Base-by-base conservation (phyloP, 2,797 vertebrate genomes). In the Pseudomugil gertrudae region DNA sequence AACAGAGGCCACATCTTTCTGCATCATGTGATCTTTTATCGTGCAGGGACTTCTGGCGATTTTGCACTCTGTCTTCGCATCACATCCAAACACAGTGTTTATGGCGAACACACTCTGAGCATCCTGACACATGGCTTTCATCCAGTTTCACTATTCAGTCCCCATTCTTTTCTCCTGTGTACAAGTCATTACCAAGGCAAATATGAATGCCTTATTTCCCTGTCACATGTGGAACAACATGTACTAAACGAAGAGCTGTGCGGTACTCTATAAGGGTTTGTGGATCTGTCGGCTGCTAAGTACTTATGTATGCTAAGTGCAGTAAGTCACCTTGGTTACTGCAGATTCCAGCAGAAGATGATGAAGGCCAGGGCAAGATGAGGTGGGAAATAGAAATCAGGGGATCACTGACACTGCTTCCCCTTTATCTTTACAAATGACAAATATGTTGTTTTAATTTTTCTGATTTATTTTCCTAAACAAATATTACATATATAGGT, bases 321-420 rank as follows among this genome's bases (percentile, higher is more conserved):
- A 88, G 47, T 63, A 69, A 81, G 89, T 93, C 91, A 93, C 91
- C 90, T 92, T 92, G 91, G 88, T 92, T 90, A 87, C 86, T 91
- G 91, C 89, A 92, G 89, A 90, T 87, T 85, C 75, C 70, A 87
- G 83, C 82, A 90, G 81, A 84, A 85, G 89, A 88, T 67, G 79
- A 81, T 79, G 80, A 83, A 85, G 87, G 63, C 84, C 85, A 92
- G 88, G 89, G 79, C 79, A 69, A 76, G 84, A 76, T 66, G 52
- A 77, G 78, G 81, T 78, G 79, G 74, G 73, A 65, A 64, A 80
- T n/a, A 17, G 21, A 63, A 65, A 48, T 13, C 38, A 23, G 62
- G 52, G 81, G 80, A 84, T 87, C 80, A 80, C 36, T 70, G 72
- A 66, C 36, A 40, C 40, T 57, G 35, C 21, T 3, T 14, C 17